phyloP scores from a whole-genome alignment of 2,113 vertebrate genomes.

The Eudyptes chrysolophus region DNA sequence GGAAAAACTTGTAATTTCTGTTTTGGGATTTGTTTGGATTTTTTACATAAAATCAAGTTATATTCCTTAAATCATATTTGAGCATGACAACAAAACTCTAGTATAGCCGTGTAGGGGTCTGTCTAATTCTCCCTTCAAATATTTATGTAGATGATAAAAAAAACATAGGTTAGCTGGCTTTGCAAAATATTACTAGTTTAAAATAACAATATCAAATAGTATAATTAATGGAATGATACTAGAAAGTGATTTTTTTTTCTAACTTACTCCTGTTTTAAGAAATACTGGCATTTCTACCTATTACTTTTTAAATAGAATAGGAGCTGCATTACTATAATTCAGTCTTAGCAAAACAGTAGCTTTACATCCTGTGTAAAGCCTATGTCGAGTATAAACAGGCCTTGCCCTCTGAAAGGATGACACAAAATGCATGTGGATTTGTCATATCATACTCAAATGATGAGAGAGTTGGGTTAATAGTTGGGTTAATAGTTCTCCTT shows the following conservation, averaged over 20 bases:
- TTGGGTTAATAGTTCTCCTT: neutral
- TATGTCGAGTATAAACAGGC: neutral
- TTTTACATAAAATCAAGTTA: neutral
- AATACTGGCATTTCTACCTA: neutral
- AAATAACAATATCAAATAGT: neutral
- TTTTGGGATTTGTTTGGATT: neutral
- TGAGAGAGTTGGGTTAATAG: neutral
- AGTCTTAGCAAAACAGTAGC: neutral
- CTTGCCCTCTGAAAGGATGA: neutral
- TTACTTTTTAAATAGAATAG: neutral
- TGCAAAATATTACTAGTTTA: neutral
- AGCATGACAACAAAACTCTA: neutral
- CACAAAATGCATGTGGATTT: neutral
- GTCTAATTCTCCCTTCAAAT: neutral
- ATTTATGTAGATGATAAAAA: neutral
- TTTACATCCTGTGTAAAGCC: neutral
- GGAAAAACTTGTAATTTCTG: neutral
- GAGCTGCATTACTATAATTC: neutral
- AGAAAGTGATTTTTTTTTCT: neutral
- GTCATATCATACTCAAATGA: rapidly evolving
- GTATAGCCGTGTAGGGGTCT: neutral
- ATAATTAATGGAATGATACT: neutral
- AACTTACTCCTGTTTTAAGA: neutral
- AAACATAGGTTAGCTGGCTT: neutral
- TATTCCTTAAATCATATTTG: neutral